Evolutionary conservation across 2,888 invertebrate genomes (phyloP).

Genomic region (Nephrocerus scutellatus): DNA sequence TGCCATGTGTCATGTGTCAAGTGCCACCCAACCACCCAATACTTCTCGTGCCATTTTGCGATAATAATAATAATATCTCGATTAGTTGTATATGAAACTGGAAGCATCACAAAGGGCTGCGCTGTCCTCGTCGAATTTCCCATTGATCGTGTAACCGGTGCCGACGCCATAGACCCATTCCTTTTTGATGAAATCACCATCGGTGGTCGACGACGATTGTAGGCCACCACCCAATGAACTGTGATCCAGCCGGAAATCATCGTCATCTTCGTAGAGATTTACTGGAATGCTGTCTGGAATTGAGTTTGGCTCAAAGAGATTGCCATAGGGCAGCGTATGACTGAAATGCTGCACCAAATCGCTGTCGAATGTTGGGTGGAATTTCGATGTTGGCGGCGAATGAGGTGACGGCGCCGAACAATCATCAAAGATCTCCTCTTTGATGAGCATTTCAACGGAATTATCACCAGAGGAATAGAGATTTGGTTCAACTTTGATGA

Average conservation of each 20-base stretch:
- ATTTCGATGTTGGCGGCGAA: constrained; percentile 45
- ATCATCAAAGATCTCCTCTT: constrained; percentile 45
- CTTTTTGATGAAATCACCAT: constrained; percentile 46
- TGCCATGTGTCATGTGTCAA: no score
- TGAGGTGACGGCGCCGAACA: constrained; percentile 43
- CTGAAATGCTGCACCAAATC: constrained; percentile 43
- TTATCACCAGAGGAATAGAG: constrained; percentile 45
- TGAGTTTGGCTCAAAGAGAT: constrained; percentile 45
- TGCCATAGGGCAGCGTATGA: constrained; percentile 44
- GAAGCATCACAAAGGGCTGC: constrained; percentile 45
- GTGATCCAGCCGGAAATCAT: constrained; percentile 45
- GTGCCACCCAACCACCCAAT: no score
- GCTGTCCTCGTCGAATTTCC: constrained; percentile 45
- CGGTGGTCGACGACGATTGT: constrained; percentile 43
- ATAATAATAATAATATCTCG: no score
- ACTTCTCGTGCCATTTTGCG: no score
- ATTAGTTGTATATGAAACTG: constrained; percentile 45
- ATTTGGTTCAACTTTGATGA: constrained; percentile 45
- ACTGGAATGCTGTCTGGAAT: constrained; percentile 46
- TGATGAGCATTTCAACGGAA: constrained; percentile 46
- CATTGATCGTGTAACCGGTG: constrained; percentile 42
- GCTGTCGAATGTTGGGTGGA: constrained; percentile 43
- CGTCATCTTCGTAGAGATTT: constrained; percentile 43
- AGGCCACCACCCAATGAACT: constrained; percentile 40
- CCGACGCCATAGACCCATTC: constrained; percentile 45